Base-by-base conservation (phyloP, 2,797 vertebrate genomes). In the Leptoclinus maculatus region DNA sequence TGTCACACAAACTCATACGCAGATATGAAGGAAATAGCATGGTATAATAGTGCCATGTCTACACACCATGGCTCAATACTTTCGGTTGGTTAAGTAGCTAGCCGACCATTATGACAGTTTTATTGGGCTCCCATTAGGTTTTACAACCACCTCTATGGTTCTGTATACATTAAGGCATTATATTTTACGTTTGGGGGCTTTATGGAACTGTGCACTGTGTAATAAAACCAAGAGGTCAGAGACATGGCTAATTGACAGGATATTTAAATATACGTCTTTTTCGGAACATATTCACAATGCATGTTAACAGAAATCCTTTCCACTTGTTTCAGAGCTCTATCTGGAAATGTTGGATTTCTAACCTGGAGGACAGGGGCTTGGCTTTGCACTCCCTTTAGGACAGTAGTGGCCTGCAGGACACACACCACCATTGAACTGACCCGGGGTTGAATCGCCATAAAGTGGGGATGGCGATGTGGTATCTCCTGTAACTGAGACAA, bases 361-460 rank as follows among this genome's bases (percentile, higher is more conserved):
- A 93, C 98, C 97, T 83, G 95, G 92, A 14, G 95, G 93, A 56
- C 98, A 98, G 0, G 90, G 94, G 0, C 17, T 70, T 0, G 96
- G 93, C 7, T 87, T 90, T 1, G 83, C 19, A 76, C 93, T 96
- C 67, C 95, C 96, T 56, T 60, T 74, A 34, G 95, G 93, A 89
- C 97, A 97, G 83, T 95, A 95, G 81, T 97, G 95, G 6, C 94
- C 92, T 0, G 23, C n/a, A 0, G 94, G 96, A 83, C 97, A 99
- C 0, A 94, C 73, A 67, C 91, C 95, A 69, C 96, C 97, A 0
- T 92, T 89, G 57, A 92, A 25, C 8, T 88, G 92, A 58, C 91
- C 90, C 0, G 2, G 67, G 58, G 67, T 47, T 71, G 85, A 78
- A 84, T 80, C n/a, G 17, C 34, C 80, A 36, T 82, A 69, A 82